Conservation (phyloP, 2,888 invertebrate species). For the Pachliopta kotzebuea region DNA sequence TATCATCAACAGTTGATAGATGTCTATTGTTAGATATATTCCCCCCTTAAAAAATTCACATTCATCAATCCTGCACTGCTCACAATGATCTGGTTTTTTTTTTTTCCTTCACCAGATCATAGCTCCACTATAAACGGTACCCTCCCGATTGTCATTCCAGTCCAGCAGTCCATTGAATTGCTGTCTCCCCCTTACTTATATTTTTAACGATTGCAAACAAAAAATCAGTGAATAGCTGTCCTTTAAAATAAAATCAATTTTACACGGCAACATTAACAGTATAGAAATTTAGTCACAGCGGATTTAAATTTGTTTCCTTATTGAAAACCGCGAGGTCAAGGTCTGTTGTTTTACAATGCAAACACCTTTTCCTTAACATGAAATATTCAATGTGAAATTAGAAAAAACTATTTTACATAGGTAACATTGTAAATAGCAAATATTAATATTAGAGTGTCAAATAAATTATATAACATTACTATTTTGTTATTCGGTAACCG, state of each 20-base stretch:
- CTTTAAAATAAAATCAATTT: conserved; percentile 2
- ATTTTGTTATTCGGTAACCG: too few relatives aligned
- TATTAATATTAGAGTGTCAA: too few relatives aligned
- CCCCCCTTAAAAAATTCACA: neutral
- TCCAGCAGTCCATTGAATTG: too few relatives aligned
- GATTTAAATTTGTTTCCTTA: conserved; percentile 11
- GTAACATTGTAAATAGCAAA: neutral
- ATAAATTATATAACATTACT: too few relatives aligned
- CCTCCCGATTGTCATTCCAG: too few relatives aligned
- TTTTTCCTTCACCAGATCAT: too few relatives aligned
- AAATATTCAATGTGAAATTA: neutral
- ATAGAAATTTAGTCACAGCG: conserved; percentile 8
- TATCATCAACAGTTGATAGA: neutral
- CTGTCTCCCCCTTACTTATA: neutral
- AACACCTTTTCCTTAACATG: conserved; percentile 4
- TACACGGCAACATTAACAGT: conserved; percentile 1
- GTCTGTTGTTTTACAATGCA: neutral
- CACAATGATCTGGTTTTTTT: too few relatives aligned
- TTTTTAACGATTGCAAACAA: neutral
- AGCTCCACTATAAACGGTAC: too few relatives aligned
- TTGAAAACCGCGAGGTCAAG: conserved; percentile 14
- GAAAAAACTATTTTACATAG: neutral
- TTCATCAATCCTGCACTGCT: neutral
- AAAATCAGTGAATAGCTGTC: neutral
- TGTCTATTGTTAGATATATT: too few relatives aligned